Conservation (phyloP, 1,140 invertebrate genomes). For the Pararge aegeria region DNA sequence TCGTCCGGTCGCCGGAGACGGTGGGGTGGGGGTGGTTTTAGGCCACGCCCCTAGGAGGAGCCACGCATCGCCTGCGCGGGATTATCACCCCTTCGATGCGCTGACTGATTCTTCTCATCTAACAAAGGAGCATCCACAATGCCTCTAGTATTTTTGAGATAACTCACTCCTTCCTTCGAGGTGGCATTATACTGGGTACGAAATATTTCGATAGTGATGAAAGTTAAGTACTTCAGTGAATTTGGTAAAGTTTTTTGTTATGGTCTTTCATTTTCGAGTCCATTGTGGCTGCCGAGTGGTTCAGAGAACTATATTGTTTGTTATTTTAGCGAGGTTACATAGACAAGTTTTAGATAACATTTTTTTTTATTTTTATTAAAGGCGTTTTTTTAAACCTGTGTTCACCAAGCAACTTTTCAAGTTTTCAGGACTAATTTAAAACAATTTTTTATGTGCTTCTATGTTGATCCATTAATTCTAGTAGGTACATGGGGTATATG, state of each 20-base stretch:
- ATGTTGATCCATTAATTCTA: no score
- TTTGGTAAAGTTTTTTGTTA: neutral
- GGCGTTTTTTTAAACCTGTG: no score
- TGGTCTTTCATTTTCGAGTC: neutral
- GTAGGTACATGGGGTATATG: no score
- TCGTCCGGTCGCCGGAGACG: slow-evolving; percentile 61
- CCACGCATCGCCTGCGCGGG: slow-evolving; percentile 55
- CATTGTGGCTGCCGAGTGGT: neutral
- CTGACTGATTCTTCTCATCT: slow-evolving; percentile 31
- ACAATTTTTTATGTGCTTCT: no score
- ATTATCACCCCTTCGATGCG: slow-evolving; percentile 47
- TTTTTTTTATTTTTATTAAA: no score
- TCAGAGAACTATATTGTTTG: neutral
- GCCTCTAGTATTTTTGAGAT: slow-evolving; percentile 24
- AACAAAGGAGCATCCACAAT: slow-evolving; percentile 33
- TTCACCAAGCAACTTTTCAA: no score
- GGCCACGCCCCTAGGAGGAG: slow-evolving; percentile 60
- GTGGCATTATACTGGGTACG: slow-evolving; percentile 19
- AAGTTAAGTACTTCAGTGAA: slow-evolving; percentile 16
- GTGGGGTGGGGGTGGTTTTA: slow-evolving; percentile 43
- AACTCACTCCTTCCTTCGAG: slow-evolving; percentile 25
- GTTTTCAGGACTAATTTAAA: no score
- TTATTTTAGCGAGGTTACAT: neutral
- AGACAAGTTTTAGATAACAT: neutral
- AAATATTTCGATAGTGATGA: slow-evolving; percentile 25